Evolutionary conservation across 2,888 invertebrate genomes (phyloP), one percentile per base, ranked within the genome.

Genomic region (Sycophila texana): DNA sequence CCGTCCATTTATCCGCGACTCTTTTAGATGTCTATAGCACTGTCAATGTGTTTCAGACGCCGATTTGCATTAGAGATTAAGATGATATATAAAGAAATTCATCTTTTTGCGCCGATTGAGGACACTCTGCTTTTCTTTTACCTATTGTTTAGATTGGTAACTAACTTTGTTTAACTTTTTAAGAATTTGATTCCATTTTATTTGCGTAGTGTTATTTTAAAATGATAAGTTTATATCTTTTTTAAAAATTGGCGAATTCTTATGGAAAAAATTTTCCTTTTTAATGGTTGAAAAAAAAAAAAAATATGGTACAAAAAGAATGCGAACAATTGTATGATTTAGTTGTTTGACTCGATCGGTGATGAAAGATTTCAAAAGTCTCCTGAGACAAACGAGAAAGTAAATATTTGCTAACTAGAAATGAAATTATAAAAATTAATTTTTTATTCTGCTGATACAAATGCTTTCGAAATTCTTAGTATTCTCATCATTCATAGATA

Each of bases 1-100:
- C 89, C 89, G 89, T 89, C 89, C 89, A 89, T 87, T 87, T 77
- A 82, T 86, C 83, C 86, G 83, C 83, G 84, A 86, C 84, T 85
- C 82, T 84, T 82, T 83, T 82, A 80, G 67, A 80, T 79, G 66
- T 81, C 72, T 80, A 78, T 53, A 81, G 79, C 79, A 81, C 70
- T 75, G 61, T 75, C n/a, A 76, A 80, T 80, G 77, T 76, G 75
- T 76, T 73, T 76, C 58, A 47, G 60, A 10, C 55, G 74, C 72
- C 65, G 57, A 78, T 76, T 76, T 74, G n/a, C n/a, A 79, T 77
- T 81, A 76, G 65, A 67, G 39, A 73, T 71, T 79, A 81, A 77
- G 61, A 55, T 49, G 58, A 74, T 67, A 67, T 53, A 14, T 39
- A 60, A 58, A 53, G 22, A 18, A 66, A 73, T 68, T n/a, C 47